Conservation (phyloP, 1,140 invertebrate genomes). For the Andricus grossulariae region DNA sequence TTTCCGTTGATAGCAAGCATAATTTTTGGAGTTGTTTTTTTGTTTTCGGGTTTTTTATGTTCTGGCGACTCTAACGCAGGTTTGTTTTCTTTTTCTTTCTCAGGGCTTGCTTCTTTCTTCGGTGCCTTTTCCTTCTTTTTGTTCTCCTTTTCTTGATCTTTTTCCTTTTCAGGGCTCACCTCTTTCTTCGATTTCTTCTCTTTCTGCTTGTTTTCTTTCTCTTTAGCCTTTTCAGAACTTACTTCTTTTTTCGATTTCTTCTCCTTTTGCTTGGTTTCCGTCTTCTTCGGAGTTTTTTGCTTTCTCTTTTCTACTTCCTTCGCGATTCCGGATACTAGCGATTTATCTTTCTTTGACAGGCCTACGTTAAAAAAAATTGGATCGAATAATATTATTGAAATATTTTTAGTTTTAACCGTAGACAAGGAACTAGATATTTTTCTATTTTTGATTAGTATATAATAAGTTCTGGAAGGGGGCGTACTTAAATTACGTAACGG, state of each 20-base stretch:
- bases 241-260: conserved; percentile 14
- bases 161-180: neutral
- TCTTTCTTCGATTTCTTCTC: conserved; percentile 26
- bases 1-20: conserved; percentile 26
- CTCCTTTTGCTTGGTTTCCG: conserved; percentile 15
- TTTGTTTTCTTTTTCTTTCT: conserved; percentile 21
- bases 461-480: too few species aligned
- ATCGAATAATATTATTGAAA: neutral
- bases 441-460: too few species aligned
- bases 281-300: conserved; percentile 37
- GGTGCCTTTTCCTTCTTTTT: conserved; percentile 1
- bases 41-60: conserved; percentile 8
- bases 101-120: neutral
- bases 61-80: neutral
- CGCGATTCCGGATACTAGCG: conserved; percentile 18
- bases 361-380: neutral
- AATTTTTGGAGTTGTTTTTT: conserved; percentile 16
- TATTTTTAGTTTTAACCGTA: too few species aligned
- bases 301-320: conserved; percentile 40
- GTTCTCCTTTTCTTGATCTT: conserved; percentile 18
- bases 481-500: too few species aligned
- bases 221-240: neutral
- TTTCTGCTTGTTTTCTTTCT: conserved; percentile 4
- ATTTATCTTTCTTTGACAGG: conserved; percentile 35
- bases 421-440: too few species aligned